Base-by-base conservation (phyloP, 2,888 invertebrate genomes). In the Lasioglossum villosulum region DNA sequence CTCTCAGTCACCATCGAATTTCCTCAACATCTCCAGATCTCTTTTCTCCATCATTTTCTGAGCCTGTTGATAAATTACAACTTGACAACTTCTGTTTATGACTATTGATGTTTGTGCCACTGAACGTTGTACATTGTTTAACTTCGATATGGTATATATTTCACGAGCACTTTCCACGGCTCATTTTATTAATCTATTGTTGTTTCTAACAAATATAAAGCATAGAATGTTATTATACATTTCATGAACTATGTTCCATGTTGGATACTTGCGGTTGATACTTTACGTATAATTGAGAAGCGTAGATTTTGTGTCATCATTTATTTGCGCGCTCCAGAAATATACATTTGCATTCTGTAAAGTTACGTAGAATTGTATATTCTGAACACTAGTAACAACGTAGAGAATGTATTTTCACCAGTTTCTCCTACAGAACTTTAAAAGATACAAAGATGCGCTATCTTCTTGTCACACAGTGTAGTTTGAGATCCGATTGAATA, bases 401-500 rank as follows among this genome's bases (percentile, higher is more conserved):
- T 12, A 12, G n/a, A n/a, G 3, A 56, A 10, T n/a, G n/a, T n/a
- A n/a, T 4, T n/a, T 10, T n/a, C n/a, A 12, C 1, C 56, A 56
- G 56, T 56, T n/a, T n/a, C 4, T n/a, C 56, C 12, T n/a, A n/a
- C 4, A 10, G 10, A 52, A 52, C 10, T 52, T 52, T n/a, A 52
- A n/a, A 23, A n/a, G n/a, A 52, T n/a, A 3, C 23, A 52, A 42
- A 52, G 3, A 52, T 52, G 52, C 1, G n/a, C 56, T 56, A n/a
- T 56, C n/a, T 27, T 56, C n/a, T 56, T 56, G 56, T 56, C n/a
- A 4, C 56, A 56, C 56, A 56, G n/a, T n/a, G n/a, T 56, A 14
- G 30, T 14, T 27, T n/a, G 37, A 77, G 48, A 71, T 77, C 74
- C 73, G 14, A 45, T 19, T 34, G 16, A 63, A 66, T 27, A 30